Evolutionary conservation across 2,113 vertebrate species (phyloP).

Genomic region (Pyrgilauda ruficollis): DNA sequence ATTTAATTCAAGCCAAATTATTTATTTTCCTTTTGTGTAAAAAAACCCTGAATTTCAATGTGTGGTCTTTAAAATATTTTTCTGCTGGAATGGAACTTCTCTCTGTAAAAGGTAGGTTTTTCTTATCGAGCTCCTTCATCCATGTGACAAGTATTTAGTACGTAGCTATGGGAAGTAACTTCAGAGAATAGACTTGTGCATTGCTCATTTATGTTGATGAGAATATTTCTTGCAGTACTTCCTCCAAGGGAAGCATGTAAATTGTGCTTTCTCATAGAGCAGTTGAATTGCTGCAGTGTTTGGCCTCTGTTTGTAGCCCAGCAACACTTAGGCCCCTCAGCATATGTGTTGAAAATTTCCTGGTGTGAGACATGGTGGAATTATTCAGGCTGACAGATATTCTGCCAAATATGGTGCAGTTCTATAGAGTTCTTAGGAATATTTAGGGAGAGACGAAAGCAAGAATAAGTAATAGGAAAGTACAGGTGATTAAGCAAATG

Average conservation of each 20-base stretch:
- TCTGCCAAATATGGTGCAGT: neutral
- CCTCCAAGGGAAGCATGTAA: neutral
- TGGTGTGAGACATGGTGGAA: rapidly evolving
- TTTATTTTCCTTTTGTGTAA: neutral
- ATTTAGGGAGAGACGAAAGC: neutral
- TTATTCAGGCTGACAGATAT: neutral
- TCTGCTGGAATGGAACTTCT: conserved; percentile 60
- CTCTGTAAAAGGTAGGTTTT: conserved; percentile 60
- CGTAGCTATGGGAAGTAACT: neutral
- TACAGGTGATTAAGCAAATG: neutral
- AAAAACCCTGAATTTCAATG: neutral
- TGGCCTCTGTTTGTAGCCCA: neutral
- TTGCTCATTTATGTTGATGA: neutral
- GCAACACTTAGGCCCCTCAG: neutral
- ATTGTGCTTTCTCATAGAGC: neutral
- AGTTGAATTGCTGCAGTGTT: neutral
- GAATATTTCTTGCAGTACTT: neutral
- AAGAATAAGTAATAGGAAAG: neutral
- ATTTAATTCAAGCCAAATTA: neutral
- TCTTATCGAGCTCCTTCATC: neutral
- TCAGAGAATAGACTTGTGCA: neutral
- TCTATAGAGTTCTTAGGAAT: neutral
- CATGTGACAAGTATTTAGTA: neutral
- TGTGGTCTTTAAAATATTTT: neutral
- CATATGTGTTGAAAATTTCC: neutral